Evolutionary conservation across 1,140 invertebrate genomes (phyloP).

Genomic region (Drosophila nebulosa): DNA sequence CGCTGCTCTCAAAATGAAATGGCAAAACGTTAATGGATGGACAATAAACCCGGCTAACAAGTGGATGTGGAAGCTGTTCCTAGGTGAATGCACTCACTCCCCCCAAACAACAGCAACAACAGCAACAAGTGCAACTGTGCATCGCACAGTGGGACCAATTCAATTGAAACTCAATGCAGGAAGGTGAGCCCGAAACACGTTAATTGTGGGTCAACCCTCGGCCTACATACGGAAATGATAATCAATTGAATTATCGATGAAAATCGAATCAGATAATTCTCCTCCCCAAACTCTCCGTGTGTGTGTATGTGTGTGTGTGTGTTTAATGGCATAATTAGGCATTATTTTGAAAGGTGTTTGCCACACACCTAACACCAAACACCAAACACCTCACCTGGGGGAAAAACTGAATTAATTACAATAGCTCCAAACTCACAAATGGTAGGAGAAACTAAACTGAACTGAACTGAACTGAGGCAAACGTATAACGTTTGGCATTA

Average conservation of each 20-base stretch:
- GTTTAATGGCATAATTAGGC: slow-evolving; percentile 12
- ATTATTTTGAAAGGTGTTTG: slow-evolving; percentile 6
- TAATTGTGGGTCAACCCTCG: background rate
- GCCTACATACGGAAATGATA: background rate
- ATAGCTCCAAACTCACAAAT: background rate
- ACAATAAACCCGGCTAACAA: slow-evolving; percentile 41
- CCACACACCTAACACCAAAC: background rate
- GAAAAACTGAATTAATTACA: background rate
- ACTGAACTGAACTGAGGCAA: background rate
- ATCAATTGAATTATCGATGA: background rate
- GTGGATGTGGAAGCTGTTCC: slow-evolving; percentile 13
- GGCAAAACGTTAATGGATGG: slow-evolving; percentile 26
- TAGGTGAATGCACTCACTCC: background rate
- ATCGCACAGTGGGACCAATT: no score
- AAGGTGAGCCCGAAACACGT: background rate
- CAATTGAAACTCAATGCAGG: background rate
- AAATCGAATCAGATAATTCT: background rate
- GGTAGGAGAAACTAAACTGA: background rate
- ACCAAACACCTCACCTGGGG: background rate
- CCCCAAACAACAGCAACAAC: background rate
- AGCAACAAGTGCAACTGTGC: no score
- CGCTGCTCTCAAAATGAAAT: slow-evolving; percentile 4
- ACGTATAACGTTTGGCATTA: background rate
- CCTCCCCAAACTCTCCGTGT: background rate
- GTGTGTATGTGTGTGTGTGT: background rate